Base-by-base conservation (phyloP, 2,113 vertebrate species). In the Chloropsis cyanopogon region DNA sequence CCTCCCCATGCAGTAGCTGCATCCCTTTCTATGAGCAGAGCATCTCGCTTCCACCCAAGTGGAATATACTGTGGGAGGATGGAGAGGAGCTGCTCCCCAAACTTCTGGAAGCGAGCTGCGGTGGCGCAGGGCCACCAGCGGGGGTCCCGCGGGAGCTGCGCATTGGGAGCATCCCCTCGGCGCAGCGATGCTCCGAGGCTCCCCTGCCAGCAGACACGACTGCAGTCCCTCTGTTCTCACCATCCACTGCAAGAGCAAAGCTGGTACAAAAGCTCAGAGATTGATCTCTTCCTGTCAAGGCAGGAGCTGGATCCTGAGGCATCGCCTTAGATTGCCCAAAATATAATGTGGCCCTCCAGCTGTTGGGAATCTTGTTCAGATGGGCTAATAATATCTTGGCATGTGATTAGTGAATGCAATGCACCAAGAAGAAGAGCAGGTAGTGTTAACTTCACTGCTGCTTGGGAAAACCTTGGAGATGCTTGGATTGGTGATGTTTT, bases 131-230 rank as follows among this genome's bases (percentile, higher is more conserved):
- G 33, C 64, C 46, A 35, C 64, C 86, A 78, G 81, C 5, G 56
- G 84, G 9, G 42, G 69, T 86, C 84, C 65, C 72, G 5, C 33
- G 15, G 63, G 86, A 75, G 24, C 77, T 24, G 42, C 14, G 59
- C 23, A 6, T 1, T 12, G 23, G 7, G 69, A 83, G 54, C 53
- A 3, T 7, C 49, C 8, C 39, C 56, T 25, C 15, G 0, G 66
- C 2, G 0, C 21, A 5, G 73, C 37, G 37, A 37, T 37, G 37
- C 37, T 37, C 37, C 10, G 1, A n/a, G 10, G 37, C 17, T 6
- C 15, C 1, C 7, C 4, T 4, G 20, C 28, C 1, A 23, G 42
- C 24, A 12, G 24, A 2, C 16, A 26, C 0, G 0, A 4, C 5
- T 41, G 53, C 49, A 2, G 69, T 86, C 86, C 4, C 0, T 44